phyloP scores from a whole-genome alignment of 2,888 invertebrate genomes.

The Synergus umbraculus region DNA sequence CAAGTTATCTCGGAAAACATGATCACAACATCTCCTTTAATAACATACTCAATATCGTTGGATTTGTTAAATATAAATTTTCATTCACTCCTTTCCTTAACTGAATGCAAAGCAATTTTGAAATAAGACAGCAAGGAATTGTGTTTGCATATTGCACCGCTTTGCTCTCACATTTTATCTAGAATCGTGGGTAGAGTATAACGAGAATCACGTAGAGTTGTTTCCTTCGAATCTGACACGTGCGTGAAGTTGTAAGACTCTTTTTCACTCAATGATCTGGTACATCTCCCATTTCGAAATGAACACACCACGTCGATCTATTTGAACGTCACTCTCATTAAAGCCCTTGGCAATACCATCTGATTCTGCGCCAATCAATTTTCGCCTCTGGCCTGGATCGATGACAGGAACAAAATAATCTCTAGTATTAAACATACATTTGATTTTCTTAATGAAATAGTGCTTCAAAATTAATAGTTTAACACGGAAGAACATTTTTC shows the following conservation, averaged over 20 bases:
- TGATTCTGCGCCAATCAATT: slow-evolving; percentile 24
- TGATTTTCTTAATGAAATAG: neutral
- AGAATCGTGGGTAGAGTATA: slow-evolving; percentile 15
- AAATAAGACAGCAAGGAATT: neutral
- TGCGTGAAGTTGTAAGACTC: neutral
- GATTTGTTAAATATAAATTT: neutral
- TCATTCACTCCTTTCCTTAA: neutral
- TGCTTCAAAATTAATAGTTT: neutral
- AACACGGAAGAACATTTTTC: too few relatives aligned
- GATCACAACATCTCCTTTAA: neutral
- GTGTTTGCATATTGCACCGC: neutral
- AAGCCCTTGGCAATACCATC: slow-evolving; percentile 12
- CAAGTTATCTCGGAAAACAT: neutral
- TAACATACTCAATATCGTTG: neutral
- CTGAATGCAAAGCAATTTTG: slow-evolving; percentile 21
- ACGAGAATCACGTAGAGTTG: neutral
- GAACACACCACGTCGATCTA: neutral
- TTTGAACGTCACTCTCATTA: slow-evolving; percentile 33
- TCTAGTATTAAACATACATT: neutral
- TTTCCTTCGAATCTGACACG: neutral
- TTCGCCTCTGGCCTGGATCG: neutral
- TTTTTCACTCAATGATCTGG: slow-evolving; percentile 21
- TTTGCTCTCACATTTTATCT: slow-evolving; percentile 25
- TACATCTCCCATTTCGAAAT: slow-evolving; percentile 33
- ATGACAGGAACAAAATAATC: neutral